Conservation (phyloP, 1,140 invertebrate genomes). For the Kradibia gibbosae region DNA sequence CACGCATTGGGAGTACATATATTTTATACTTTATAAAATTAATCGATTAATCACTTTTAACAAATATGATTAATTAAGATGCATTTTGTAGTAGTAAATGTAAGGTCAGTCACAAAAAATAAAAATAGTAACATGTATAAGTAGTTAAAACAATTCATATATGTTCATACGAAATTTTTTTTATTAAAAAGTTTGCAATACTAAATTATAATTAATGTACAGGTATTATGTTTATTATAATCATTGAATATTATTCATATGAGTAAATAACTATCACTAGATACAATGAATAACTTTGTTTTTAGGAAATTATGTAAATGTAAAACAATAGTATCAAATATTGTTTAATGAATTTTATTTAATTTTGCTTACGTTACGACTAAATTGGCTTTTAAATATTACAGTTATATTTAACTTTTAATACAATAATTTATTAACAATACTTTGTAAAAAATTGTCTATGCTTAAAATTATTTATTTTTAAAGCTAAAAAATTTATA, state of each 20-base stretch:
- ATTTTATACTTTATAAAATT: neutral
- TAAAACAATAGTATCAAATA: conserved; percentile 36
- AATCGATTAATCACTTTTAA: too few species aligned
- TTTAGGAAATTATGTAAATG: conserved; percentile 10
- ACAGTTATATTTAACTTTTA: neutral
- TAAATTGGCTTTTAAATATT: neutral
- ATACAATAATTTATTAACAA: conserved; percentile 1
- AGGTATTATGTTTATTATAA: conserved; percentile 29
- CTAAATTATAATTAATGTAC: conserved; percentile 30
- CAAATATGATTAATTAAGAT: conserved; percentile 6
- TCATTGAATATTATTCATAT: conserved; percentile 8
- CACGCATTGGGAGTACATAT: conserved; percentile 6
- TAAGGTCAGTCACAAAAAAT: conserved; percentile 21
- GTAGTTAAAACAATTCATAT: neutral
- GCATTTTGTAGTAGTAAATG: conserved; percentile 11
- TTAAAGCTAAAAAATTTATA: conserved; percentile 14
- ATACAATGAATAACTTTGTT: conserved; percentile 32
- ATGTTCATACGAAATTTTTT: neutral
- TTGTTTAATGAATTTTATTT: conserved; percentile 14
- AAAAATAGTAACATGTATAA: neutral
- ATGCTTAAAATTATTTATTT: conserved; percentile 6
- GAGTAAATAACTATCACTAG: conserved; percentile 22
- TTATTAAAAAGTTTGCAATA: conserved; percentile 38
- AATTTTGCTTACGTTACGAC: neutral
- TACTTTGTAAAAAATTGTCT: conserved; percentile 11